Evolutionary conservation across 2,113 vertebrate species (phyloP).

Genomic region (cattle (Bos taurus)): DNA sequence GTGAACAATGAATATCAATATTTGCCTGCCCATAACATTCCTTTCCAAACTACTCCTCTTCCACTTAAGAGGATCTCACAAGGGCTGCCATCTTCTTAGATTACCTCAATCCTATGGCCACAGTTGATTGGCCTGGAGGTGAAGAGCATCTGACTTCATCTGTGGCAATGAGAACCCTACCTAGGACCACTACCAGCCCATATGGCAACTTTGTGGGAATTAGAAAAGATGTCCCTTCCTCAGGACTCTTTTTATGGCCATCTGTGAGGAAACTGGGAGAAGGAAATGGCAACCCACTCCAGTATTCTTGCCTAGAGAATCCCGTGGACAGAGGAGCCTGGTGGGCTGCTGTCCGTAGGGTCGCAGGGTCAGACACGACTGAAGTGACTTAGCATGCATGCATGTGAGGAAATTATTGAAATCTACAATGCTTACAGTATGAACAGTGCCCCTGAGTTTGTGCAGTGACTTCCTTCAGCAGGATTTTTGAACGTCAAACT

Average conservation of each 20-base stretch:
- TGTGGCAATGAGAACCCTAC: background rate
- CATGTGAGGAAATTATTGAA: background rate
- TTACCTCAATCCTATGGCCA: background rate
- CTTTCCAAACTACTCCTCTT: background rate
- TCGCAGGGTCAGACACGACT: background rate
- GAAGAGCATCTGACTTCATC: background rate
- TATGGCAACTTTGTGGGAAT: background rate
- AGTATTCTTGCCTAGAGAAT: background rate
- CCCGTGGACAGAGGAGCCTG: background rate
- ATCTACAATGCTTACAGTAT: background rate
- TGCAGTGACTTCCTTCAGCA: background rate
- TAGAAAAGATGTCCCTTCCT: background rate
- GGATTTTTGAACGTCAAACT: background rate
- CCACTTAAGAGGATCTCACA: background rate
- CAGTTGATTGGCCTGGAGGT: background rate
- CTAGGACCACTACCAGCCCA: background rate
- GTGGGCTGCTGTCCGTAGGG: background rate
- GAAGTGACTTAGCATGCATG: background rate
- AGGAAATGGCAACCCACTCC: background rate
- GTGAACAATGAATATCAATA: background rate
- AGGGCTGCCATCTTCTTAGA: background rate
- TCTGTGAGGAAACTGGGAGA: background rate
- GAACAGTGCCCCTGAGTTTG: background rate
- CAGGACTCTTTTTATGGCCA: background rate
- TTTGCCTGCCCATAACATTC: background rate